Evolutionary conservation across 1,140 invertebrate genomes (phyloP).

Genomic region (Trialeurodes vaporariorum): DNA sequence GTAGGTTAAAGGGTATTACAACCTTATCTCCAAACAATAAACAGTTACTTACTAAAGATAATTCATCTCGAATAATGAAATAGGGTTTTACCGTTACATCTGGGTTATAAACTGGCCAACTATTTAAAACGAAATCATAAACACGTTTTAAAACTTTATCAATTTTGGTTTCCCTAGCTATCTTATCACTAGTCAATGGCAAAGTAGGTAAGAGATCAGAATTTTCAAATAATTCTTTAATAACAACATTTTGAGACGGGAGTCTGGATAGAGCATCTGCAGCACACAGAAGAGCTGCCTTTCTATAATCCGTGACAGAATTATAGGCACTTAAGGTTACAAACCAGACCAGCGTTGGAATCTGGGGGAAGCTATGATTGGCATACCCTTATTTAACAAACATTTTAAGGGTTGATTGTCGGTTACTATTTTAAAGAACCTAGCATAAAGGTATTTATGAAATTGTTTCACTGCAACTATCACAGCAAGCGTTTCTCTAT

Average conservation of each 20-base stretch:
- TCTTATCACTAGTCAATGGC: neutral
- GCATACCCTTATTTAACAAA: conserved; percentile 30
- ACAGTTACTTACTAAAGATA: conserved; percentile 5
- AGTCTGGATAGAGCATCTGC: neutral
- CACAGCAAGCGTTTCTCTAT: conserved; percentile 8
- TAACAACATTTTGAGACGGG: neutral
- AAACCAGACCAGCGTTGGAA: conserved; percentile 11
- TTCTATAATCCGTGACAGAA: neutral
- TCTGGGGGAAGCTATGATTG: conserved; percentile 27
- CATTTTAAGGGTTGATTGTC: conserved; percentile 38
- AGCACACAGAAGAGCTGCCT: neutral
- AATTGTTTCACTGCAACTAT: conserved; percentile 14
- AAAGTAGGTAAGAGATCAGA: neutral
- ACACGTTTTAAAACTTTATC: neutral
- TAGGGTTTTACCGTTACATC: neutral
- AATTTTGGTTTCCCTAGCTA: neutral
- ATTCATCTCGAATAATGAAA: neutral
- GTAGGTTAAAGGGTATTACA: conserved; percentile 27
- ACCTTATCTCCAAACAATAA: conserved; percentile 18
- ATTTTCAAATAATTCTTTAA: neutral
- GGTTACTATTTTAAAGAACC: conserved; percentile 29
- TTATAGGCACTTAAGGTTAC: neutral
- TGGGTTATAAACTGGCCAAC: neutral
- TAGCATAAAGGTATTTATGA: conserved; percentile 14
- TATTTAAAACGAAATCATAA: neutral